A percentile compares a stretch with the other conserved stretches of the same genome.
Conservation (phyloP, 2,888 invertebrate species). For the Eristalis arbustorum region DNA sequence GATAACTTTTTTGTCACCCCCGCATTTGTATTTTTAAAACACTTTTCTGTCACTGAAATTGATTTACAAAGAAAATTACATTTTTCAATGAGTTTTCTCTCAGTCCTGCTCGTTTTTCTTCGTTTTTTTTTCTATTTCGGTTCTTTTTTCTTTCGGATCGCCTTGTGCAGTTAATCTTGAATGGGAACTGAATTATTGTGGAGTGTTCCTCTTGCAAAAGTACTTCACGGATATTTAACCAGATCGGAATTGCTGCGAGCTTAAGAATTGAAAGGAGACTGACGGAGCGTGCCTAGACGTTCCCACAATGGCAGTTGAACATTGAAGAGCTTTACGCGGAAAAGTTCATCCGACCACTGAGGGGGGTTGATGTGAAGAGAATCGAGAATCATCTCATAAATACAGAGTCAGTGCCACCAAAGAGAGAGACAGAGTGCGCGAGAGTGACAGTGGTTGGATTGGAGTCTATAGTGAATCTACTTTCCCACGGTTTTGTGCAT, state of each 20-base stretch:
- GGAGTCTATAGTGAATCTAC: not conserved
- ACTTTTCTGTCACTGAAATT: slow-evolving; percentile 19
- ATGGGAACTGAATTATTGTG: slow-evolving; percentile 37
- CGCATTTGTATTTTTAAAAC: slow-evolving; percentile 23
- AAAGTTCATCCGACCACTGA: slow-evolving; percentile 24
- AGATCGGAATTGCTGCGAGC: slow-evolving; percentile 28
- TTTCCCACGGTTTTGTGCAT: slow-evolving; percentile 29
- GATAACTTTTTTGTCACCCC: slow-evolving; percentile 25
- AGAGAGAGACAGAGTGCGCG: slow-evolving; percentile 17
- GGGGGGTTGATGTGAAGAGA: slow-evolving; percentile 18
- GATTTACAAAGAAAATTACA: slow-evolving; percentile 27
- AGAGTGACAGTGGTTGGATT: not conserved
- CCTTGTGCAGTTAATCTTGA: not conserved
- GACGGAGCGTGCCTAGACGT: slow-evolving; percentile 37
- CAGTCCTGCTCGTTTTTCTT: not conserved
- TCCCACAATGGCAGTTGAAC: slow-evolving; percentile 30
- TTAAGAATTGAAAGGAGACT: slow-evolving; percentile 56
- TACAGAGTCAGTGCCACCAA: not conserved
- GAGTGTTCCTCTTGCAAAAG: slow-evolving; percentile 17
- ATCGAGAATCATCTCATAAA: slow-evolving; percentile 1
- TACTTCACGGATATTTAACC: slow-evolving; percentile 3
- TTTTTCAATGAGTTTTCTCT: slow-evolving; percentile 2
- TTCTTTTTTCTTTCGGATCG: not conserved
- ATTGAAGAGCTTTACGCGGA: slow-evolving; percentile 47
- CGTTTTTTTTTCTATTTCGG: not conserved